A percentile compares a stretch with the other conserved stretches of the same genome.
Evolutionary conservation across 2,797 vertebrate species (phyloP).

Genomic region (Karalla daura): DNA sequence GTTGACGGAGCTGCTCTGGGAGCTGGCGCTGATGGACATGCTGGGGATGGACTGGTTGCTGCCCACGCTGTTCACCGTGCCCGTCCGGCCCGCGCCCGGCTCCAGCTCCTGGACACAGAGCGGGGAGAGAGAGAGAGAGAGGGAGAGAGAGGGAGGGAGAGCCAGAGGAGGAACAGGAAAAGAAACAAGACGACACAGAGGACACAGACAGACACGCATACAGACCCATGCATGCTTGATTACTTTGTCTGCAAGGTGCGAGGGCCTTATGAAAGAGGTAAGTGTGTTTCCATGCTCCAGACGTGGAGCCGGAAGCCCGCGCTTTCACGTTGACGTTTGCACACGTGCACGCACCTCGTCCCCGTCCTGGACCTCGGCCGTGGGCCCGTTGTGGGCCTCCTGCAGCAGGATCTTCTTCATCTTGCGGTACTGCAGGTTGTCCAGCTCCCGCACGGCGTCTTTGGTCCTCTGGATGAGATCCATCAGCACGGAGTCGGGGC

Average conservation of each 20-base stretch:
- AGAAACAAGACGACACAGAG: constrained; percentile 28
- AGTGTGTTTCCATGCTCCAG: constrained; percentile 3
- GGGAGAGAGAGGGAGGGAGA: constrained; percentile 20
- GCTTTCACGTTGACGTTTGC: not conserved
- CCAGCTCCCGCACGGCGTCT: constrained; percentile 93
- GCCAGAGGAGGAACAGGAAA: constrained; percentile 17
- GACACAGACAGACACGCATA: constrained; percentile 58
- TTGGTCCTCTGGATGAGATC: constrained; percentile 98
- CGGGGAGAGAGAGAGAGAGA: constrained; percentile 2
- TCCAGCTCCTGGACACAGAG: constrained; percentile 88
- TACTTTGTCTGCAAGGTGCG: constrained; percentile 18
- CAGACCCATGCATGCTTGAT: constrained; percentile 47
- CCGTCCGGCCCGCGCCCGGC: constrained; percentile 90
- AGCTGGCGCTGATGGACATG: constrained; percentile 99
- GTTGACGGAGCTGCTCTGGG: constrained; percentile 99
- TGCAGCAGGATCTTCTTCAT: constrained; percentile 97
- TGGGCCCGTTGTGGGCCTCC: constrained; percentile 95
- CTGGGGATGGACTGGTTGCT: constrained; percentile 99
- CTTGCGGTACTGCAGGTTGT: constrained; percentile 94
- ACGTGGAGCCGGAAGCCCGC: too few species aligned
- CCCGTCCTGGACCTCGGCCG: constrained; percentile 92
- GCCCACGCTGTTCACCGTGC: constrained; percentile 97
- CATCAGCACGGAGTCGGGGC: constrained; percentile 96
- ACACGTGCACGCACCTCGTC: constrained; percentile 88
- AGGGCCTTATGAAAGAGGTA: not conserved